Evolutionary conservation across 2,888 invertebrate species (phyloP).

Genomic region (Cenopis cana): DNA sequence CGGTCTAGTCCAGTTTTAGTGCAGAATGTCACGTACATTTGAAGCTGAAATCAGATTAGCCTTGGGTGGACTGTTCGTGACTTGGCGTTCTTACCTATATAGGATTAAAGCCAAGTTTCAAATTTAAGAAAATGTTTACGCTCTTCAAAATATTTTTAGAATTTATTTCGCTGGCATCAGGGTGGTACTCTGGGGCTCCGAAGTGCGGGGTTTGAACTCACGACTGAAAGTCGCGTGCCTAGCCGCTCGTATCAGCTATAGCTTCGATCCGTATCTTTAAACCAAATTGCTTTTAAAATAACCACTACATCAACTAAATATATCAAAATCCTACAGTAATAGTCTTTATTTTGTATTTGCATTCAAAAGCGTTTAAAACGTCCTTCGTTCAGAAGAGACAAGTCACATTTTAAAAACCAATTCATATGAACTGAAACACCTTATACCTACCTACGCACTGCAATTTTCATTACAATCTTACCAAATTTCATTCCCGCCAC

Average conservation of each 20-base stretch:
- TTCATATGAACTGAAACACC: conserved; percentile 16
- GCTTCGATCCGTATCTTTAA: too few relatives aligned
- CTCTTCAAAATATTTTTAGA: background rate
- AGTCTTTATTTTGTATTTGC: too few relatives aligned
- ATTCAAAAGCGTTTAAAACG: too few relatives aligned
- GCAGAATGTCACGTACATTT: conserved; percentile 14
- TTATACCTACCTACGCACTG: conserved; percentile 8
- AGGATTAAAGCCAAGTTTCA: conserved; percentile 6
- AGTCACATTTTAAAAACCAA: background rate
- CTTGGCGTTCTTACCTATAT: conserved; percentile 1
- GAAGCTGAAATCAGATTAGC: conserved; percentile 16
- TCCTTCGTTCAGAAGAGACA: background rate
- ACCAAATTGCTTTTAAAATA: too few relatives aligned
- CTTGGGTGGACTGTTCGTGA: conserved; percentile 13
- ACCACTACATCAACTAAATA: too few relatives aligned
- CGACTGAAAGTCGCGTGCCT: too few relatives aligned
- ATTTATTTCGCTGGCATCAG: too few relatives aligned
- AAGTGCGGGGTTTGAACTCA: too few relatives aligned
- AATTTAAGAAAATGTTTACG: background rate
- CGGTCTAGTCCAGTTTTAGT: background rate
- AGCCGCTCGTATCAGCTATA: too few relatives aligned
- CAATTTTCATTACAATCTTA: conserved; percentile 44
- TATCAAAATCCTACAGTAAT: too few relatives aligned
- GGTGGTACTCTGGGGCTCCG: too few relatives aligned
- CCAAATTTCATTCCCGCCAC: conserved; percentile 39